A percentile compares a stretch with the other conserved stretches of the same genome.
Evolutionary conservation across 1,140 invertebrate species (phyloP).

Genomic region (Euschistus heros): DNA sequence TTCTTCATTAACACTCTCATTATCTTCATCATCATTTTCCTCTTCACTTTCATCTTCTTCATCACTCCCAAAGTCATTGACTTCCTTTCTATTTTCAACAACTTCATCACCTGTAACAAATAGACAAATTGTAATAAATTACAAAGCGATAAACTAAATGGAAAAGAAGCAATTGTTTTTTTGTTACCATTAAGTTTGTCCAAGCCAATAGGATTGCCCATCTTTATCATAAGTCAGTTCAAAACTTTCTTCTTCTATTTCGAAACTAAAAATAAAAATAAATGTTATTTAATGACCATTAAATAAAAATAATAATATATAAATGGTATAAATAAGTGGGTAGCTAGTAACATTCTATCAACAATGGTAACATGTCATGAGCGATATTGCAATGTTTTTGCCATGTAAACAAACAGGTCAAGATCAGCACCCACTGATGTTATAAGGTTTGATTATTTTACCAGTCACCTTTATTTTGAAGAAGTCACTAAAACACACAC

Average conservation of each 20-base stretch:
- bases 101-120: not conserved
- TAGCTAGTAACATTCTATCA: too few species aligned
- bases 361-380: too few species aligned
- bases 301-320: too few species aligned
- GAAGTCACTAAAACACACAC: too few species aligned
- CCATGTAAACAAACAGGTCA: too few species aligned
- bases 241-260: slow-evolving; percentile 23
- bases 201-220: slow-evolving; percentile 22
- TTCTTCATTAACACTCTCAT: slow-evolving; percentile 33
- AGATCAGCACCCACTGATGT: too few species aligned
- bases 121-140: not conserved
- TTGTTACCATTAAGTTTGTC: not conserved
- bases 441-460: too few species aligned
- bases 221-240: slow-evolving; percentile 25
- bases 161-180: not conserved
- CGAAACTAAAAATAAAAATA: slow-evolving; percentile 20
- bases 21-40: slow-evolving; percentile 23
- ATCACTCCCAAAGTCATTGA: not conserved
- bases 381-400: too few species aligned
- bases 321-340: too few species aligned
- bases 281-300: too few species aligned
- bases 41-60: slow-evolving; percentile 5
- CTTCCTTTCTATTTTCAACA: slow-evolving; percentile 3
- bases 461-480: too few species aligned
- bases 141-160: not conserved